Evolutionary conservation across 2,113 vertebrate species (phyloP), one percentile per base, ranked within the genome.

Genomic region (Corythornis cristatus): DNA sequence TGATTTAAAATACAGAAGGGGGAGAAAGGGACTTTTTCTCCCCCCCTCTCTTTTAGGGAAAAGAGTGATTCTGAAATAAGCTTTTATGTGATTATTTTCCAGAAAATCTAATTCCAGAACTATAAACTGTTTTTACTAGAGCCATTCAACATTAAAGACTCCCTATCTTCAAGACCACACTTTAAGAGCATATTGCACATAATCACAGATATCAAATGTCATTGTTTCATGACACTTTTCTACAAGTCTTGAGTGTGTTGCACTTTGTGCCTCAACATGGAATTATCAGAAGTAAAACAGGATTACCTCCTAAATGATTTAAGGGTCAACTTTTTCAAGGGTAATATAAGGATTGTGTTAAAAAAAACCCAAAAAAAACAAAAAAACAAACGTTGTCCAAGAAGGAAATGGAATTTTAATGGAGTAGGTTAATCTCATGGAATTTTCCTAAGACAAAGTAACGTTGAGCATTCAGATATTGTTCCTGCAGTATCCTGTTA

Each of bases 31-130:
- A 18, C 28, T 71, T 65, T 18, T 13, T 6, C 20, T 5, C 51
- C 51, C 25, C 54, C 2, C 8, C 16, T 11, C 19, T 23, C 2
- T 56, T 89, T 79, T 20, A 2, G 2, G 35, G 26, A 9, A 42
- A 80, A 71, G 21, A 11, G 6, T 31, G 23, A 40, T 57, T 75
- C 16, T 53, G 21, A 91, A 89, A 79, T 50, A 42, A 74, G 29
- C 35, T 71, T 92, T 95, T 78, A 86, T 65, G 76, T 42, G 23
- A 48, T 51, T 94, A n/a, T 95, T 71, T 88, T 46, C 57, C 58
- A 74, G 76, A 42, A 90, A 92, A 94, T 72, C 53, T 64, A 23
- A 90, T 92, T 93, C 85, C 71, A 80, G 40, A 61, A 45, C 68
- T 74, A 50, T 75, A 88, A 90, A 79, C 67, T 56, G 26, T 43